These are phyloP conservation scores for Thymelicus acteon DNA, from an alignment of 2,888 invertebrate species.

Conservation along the genomic window DNA sequence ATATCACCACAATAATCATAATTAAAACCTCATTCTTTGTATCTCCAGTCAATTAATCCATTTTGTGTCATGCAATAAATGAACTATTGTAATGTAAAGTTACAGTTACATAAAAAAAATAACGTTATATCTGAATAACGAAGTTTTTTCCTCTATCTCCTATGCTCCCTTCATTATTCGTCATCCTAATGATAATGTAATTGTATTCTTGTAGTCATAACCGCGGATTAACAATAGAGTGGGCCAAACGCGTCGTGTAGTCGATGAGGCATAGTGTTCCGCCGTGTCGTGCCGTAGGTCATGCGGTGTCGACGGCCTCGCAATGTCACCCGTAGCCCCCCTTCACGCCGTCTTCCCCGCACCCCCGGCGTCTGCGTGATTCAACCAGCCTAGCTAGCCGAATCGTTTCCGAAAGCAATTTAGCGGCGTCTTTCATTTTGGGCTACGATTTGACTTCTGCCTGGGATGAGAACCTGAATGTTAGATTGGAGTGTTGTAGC, in stretches of 20 bases:
- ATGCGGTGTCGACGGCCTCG: conserved; percentile 77
- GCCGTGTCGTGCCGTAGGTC: conserved; percentile 73
- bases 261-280: conserved; percentile 63
- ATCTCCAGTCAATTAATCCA: too few relatives aligned
- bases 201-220: too few relatives aligned
- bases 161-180: too few relatives aligned
- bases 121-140: too few relatives aligned
- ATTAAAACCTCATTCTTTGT: too few relatives aligned
- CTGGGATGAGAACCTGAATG: background rate
- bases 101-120: too few relatives aligned
- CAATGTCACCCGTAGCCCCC: conserved; percentile 78
- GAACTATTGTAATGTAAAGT: too few relatives aligned
- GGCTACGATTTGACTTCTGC: background rate
- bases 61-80: too few relatives aligned
- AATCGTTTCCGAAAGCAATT: conserved; percentile 70
- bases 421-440: conserved; percentile 51
- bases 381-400: conserved; percentile 49
- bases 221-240: conserved; percentile 8
- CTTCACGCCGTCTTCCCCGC: conserved; percentile 47
- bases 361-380: conserved; percentile 46
- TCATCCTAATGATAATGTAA: too few relatives aligned
- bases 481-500: background rate
- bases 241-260: background rate
- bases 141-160: too few relatives aligned
- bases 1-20: too few relatives aligned